These are phyloP conservation scores for Aphaenogaster ashmeadi DNA, from an alignment of 1,140 invertebrate species.

Conservation along the genomic window DNA sequence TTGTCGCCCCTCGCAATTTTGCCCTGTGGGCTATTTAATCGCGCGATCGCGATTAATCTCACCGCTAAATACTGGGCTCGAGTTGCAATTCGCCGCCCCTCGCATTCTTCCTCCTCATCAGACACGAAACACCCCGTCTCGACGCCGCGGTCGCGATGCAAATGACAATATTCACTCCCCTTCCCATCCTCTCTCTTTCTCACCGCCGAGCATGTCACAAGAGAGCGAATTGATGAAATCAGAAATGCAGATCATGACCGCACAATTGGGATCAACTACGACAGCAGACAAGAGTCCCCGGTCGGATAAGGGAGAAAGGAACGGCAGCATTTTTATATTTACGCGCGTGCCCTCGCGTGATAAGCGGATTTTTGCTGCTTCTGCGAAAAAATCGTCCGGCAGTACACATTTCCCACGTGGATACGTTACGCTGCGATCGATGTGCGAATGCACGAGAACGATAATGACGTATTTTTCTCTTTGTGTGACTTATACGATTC, in stretches of 20 bases:
- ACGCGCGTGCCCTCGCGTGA: conserved; percentile 53
- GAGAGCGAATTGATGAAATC: conserved; percentile 81
- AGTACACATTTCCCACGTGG: conserved; percentile 43
- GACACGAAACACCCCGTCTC: conserved; percentile 41
- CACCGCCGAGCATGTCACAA: conserved; percentile 64
- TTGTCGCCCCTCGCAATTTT: not conserved
- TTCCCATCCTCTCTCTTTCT: conserved; percentile 9
- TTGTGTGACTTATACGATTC: not conserved
- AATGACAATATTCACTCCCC: conserved; percentile 57
- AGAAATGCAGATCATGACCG: conserved; percentile 81
- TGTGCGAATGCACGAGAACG: conserved; percentile 21
- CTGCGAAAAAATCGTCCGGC: conserved; percentile 11
- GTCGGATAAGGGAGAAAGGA: conserved; percentile 22
- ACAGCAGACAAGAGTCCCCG: conserved; percentile 12
- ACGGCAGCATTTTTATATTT: conserved; percentile 26
- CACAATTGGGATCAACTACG: conserved; percentile 77
- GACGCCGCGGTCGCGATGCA: conserved; percentile 55
- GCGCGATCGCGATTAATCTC: conserved; percentile 51
- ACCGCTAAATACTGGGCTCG: conserved; percentile 41
- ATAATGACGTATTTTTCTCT: conserved; percentile 31
- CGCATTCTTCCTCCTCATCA: conserved; percentile 47
- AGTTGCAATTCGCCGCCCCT: conserved; percentile 39
- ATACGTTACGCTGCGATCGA: conserved; percentile 5
- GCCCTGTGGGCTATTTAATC: not conserved
- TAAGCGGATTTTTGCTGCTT: conserved; percentile 75